These are phyloP conservation scores for Chauna torquata DNA, from an alignment of 2,113 vertebrate genomes.

Conservation along the genomic window DNA sequence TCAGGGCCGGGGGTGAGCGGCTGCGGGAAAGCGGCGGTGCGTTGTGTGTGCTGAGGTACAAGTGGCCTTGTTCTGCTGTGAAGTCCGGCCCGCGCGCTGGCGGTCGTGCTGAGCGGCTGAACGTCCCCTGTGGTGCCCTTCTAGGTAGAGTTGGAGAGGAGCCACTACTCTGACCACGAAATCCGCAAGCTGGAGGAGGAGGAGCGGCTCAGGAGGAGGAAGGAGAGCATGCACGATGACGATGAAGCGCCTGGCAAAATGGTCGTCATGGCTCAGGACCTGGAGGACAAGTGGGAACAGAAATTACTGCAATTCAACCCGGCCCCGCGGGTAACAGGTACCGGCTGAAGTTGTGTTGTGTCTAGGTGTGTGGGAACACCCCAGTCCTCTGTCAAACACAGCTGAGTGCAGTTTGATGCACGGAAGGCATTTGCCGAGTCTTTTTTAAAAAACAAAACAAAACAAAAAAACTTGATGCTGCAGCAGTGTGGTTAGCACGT, in stretches of 20 bases:
- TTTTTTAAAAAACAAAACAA: too few species aligned
- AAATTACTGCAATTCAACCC: slow-evolving; percentile 78
- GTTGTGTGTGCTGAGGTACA: too few species aligned
- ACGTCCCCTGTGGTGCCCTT: accelerated
- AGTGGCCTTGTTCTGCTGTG: neutral
- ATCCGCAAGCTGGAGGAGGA: slow-evolving; percentile 84
- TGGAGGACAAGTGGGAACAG: slow-evolving; percentile 95
- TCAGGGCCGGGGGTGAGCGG: too few species aligned
- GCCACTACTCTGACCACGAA: slow-evolving; percentile 90
- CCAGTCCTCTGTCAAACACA: neutral
- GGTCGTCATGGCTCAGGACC: slow-evolving; percentile 83
- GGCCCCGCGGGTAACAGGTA: slow-evolving; percentile 81
- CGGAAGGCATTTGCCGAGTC: neutral
- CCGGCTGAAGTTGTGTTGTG: neutral
- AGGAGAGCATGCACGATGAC: slow-evolving; percentile 73
- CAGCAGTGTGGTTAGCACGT: neutral
- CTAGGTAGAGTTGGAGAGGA: slow-evolving; percentile 91
- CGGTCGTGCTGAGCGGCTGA: neutral
- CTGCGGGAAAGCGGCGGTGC: too few species aligned
- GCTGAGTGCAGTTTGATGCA: neutral
- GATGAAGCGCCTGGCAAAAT: slow-evolving; percentile 72
- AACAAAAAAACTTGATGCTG: neutral
- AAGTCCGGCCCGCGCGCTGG: accelerated
- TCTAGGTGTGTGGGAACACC: accelerated
- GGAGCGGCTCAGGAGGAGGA: slow-evolving; percentile 77